A percentile compares a stretch with the other conserved stretches of the same genome.
Evolutionary conservation across 2,113 vertebrate genomes (phyloP).

Genomic region (Heloderma charlesbogerti): DNA sequence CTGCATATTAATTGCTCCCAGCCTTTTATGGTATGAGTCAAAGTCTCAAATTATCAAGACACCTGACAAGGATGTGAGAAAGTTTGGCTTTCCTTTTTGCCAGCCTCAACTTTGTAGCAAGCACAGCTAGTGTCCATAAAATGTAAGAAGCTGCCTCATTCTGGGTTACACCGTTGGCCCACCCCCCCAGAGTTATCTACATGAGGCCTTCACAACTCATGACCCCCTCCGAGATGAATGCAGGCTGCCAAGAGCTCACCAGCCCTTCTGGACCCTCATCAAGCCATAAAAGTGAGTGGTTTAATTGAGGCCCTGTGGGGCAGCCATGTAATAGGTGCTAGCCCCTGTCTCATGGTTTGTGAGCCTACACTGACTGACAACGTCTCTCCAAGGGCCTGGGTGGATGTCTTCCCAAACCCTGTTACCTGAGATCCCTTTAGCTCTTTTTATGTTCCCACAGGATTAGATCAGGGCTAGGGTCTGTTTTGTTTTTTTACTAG

Average conservation of each 20-base stretch:
- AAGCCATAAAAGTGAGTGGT: neutral
- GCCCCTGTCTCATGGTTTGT: no score
- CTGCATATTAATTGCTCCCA: slow-evolving; percentile 81
- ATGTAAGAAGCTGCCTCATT: neutral
- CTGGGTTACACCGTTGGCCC: neutral
- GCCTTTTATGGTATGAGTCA: slow-evolving; percentile 79
- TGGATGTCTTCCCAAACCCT: no score
- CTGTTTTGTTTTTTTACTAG: no score
- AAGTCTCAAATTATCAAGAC: slow-evolving; percentile 76
- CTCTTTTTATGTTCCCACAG: no score
- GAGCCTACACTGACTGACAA: no score
- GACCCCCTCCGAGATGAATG: neutral
- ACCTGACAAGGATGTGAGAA: slow-evolving; percentile 28
- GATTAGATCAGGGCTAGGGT: no score
- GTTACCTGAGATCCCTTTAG: no score
- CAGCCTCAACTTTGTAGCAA: neutral
- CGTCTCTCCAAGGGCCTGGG: no score
- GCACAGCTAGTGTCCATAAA: neutral
- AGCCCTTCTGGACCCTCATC: neutral
- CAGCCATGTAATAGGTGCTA: no score
- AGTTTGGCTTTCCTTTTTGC: neutral
- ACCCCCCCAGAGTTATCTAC: neutral
- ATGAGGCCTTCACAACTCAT: neutral
- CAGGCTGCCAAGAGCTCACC: neutral
- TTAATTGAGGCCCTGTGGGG: neutral